A percentile compares a stretch with the other conserved stretches of the same genome.
phyloP scores from a whole-genome alignment of 2,888 invertebrate genomes.

The Netelia inedita region DNA sequence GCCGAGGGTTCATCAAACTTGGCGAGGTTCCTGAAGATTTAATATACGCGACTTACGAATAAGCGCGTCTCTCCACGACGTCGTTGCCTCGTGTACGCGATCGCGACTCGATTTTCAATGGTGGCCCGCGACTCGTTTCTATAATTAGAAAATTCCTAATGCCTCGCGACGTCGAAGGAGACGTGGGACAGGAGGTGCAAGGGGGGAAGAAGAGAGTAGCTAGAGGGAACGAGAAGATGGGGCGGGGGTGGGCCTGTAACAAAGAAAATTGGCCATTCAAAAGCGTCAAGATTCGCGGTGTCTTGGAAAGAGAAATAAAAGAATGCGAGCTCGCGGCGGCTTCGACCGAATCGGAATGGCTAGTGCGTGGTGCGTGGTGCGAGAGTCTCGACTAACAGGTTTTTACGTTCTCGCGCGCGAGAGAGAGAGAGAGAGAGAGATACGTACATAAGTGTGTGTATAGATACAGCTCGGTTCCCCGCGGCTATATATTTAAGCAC shows the following conservation, averaged over 20 bases:
- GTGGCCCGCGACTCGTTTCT: not conserved
- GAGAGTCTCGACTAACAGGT: conserved; percentile 61
- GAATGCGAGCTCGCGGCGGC: conserved; percentile 44
- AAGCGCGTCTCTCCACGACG: not conserved
- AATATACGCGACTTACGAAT: not conserved
- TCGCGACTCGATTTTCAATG: conserved; percentile 22
- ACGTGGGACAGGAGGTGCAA: no score
- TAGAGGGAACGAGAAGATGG: no score
- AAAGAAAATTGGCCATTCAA: conserved; percentile 41
- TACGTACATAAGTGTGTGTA: conserved; percentile 41
- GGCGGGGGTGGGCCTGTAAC: not conserved
- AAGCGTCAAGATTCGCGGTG: not conserved
- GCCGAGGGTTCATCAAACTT: conserved; percentile 61
- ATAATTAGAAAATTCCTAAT: not conserved
- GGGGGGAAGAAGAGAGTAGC: not conserved
- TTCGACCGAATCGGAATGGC: conserved; percentile 58
- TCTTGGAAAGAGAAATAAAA: conserved; percentile 46
- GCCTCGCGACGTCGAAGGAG: not conserved
- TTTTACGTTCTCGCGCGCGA: conserved; percentile 55
- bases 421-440: not conserved
- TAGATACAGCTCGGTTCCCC: not conserved
- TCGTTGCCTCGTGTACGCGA: not conserved
- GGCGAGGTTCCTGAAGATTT: conserved; percentile 8
- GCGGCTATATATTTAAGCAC: conserved; percentile 24
- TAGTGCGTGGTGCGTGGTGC: conserved; percentile 22